Evolutionary conservation across 2,797 vertebrate species (phyloP).

Genomic region (Crocodylus rhombifer): DNA sequence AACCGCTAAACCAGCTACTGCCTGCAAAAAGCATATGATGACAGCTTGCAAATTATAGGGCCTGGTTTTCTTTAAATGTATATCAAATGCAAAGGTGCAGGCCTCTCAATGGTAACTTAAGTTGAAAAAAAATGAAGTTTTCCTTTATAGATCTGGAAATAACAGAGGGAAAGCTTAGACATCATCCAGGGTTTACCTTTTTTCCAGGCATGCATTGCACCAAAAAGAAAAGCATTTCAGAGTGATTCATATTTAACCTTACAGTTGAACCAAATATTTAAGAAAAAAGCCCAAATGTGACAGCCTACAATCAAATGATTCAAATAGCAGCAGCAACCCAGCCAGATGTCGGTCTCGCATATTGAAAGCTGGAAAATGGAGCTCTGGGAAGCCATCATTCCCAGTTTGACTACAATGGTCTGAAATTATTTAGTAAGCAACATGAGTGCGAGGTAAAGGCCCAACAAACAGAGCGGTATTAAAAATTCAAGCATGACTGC

Average conservation of each 20-base stretch:
- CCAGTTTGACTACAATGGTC: slow-evolving; percentile 43
- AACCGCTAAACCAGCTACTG: not conserved
- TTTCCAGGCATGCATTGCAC: slow-evolving; percentile 37
- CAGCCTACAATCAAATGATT: slow-evolving; percentile 71
- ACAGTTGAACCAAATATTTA: slow-evolving; percentile 60
- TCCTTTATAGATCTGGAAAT: slow-evolving; percentile 35
- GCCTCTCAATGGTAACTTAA: slow-evolving; percentile 19
- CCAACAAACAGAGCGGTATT: slow-evolving; percentile 70
- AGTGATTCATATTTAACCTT: slow-evolving; percentile 53
- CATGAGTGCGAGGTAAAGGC: slow-evolving; percentile 44
- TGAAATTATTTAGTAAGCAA: slow-evolving; percentile 73
- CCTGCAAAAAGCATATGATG: slow-evolving; percentile 3
- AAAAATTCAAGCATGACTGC: slow-evolving; percentile 71
- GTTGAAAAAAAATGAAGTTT: slow-evolving; percentile 24
- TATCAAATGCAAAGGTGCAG: slow-evolving; percentile 7
- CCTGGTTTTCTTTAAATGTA: not conserved
- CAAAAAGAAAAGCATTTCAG: slow-evolving; percentile 39
- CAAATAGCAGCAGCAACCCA: slow-evolving; percentile 43
- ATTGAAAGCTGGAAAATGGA: slow-evolving; percentile 56
- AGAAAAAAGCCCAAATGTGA: slow-evolving; percentile 37
- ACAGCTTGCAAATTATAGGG: not conserved
- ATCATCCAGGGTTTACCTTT: slow-evolving; percentile 44
- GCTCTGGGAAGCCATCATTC: slow-evolving; percentile 67
- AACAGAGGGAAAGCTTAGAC: slow-evolving; percentile 22
- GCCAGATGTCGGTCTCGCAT: slow-evolving; percentile 48